These are phyloP conservation scores for Brachionus plicatilis DNA, from an alignment of 1,140 invertebrate genomes.

Conservation along the genomic window DNA sequence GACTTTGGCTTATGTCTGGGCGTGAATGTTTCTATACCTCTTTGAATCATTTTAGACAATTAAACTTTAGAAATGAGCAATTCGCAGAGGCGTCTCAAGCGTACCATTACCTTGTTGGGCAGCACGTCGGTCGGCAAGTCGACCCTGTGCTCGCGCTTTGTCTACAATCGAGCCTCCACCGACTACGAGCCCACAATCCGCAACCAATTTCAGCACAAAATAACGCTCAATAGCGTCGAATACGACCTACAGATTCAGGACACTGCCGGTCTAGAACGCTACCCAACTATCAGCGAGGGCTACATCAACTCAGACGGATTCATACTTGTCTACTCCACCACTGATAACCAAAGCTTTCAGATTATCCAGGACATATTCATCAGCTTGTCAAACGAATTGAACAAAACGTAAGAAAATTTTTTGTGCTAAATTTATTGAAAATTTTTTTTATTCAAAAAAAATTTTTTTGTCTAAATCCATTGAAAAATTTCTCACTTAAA, in stretches of 20 bases:
- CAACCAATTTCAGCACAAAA: not conserved
- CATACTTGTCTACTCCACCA: slow-evolving; percentile 22
- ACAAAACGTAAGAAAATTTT: not conserved
- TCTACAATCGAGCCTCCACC: not conserved
- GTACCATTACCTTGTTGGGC: slow-evolving; percentile 3
- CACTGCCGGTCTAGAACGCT: slow-evolving; percentile 22
- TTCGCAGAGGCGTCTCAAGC: not conserved
- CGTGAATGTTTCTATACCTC: not conserved
- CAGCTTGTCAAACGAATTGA: not conserved
- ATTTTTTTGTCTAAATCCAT: too few relatives aligned
- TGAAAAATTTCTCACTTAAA: too few relatives aligned
- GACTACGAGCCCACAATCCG: slow-evolving; percentile 30
- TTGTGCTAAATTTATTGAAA: too few relatives aligned
- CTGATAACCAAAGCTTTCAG: slow-evolving; percentile 23
- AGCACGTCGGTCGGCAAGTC: slow-evolving; percentile 36
- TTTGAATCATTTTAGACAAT: not conserved
- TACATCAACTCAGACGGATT: slow-evolving; percentile 18
- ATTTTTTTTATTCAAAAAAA: too few relatives aligned
- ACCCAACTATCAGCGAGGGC: not conserved
- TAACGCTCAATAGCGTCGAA: not conserved
- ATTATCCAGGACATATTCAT: not conserved
- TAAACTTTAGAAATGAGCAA: slow-evolving; percentile 7
- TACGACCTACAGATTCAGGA: slow-evolving; percentile 24
- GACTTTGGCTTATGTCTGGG: not conserved
- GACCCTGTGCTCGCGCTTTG: not conserved